Conservation (phyloP, 2,888 invertebrate species). For the Philopedon plagiatum region DNA sequence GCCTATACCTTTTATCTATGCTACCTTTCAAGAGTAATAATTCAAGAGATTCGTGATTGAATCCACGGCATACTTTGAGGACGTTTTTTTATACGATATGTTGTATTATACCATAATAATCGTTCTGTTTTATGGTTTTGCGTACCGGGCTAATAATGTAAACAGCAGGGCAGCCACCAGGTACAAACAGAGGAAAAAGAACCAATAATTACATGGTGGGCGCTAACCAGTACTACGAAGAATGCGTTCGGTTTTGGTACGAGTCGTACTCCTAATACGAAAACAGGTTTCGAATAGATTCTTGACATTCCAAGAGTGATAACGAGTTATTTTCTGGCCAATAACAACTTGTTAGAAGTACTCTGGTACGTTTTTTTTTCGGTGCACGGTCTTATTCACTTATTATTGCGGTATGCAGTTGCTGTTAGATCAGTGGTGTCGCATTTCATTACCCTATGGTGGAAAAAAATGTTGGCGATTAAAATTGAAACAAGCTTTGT, state of each 20-base stretch:
- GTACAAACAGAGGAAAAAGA: constrained; percentile 1
- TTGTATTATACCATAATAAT: too few relatives aligned
- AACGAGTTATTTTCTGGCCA: constrained; percentile 19
- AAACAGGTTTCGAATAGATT: constrained; percentile 41
- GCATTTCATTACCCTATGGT: too few relatives aligned
- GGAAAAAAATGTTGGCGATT: too few relatives aligned
- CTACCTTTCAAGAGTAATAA: too few relatives aligned
- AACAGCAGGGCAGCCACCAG: not conserved
- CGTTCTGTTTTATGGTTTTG: too few relatives aligned
- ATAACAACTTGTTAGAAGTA: constrained; percentile 20
- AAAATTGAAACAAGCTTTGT: too few relatives aligned
- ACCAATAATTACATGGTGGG: not conserved
- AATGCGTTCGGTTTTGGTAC: constrained; percentile 20
- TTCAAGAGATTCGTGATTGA: too few relatives aligned
- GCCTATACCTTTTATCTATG: too few relatives aligned
- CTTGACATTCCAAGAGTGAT: constrained; percentile 35
- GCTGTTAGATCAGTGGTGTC: not conserved
- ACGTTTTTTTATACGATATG: too few relatives aligned
- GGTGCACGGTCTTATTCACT: constrained; percentile 18
- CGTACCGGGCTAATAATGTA: too few relatives aligned
- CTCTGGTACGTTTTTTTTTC: not conserved
- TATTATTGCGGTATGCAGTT: constrained; percentile 20
- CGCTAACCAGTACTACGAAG: not conserved
- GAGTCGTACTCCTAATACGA: constrained; percentile 18
- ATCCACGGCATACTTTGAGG: too few relatives aligned